Evolutionary conservation across 2,797 vertebrate species (phyloP).

Genomic region (Myiotriccus ornatus): DNA sequence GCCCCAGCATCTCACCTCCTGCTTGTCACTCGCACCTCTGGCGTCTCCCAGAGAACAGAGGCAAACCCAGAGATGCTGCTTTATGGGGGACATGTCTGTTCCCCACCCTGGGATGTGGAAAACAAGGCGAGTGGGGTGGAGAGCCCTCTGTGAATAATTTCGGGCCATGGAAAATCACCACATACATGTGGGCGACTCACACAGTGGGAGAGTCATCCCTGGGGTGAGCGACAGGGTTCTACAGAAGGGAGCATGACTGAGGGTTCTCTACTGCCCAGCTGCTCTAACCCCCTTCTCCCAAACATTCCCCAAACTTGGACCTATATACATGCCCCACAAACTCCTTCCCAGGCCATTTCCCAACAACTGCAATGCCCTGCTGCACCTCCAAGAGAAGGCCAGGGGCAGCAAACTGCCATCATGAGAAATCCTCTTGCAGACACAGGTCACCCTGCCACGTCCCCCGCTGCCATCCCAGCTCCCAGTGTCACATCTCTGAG

Average conservation of each 20-base stretch:
- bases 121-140: not conserved
- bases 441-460: fast-evolving
- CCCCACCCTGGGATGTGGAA: not conserved
- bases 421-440: not conserved
- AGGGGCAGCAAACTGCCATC: fast-evolving
- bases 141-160: not conserved
- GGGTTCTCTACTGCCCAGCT: not conserved
- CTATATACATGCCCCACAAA: fast-evolving
- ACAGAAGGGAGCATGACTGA: not conserved
- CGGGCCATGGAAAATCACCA: not conserved
- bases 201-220: not conserved
- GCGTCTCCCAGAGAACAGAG: not conserved
- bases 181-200: fast-evolving
- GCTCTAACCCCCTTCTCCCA: not conserved
- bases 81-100: fast-evolving
- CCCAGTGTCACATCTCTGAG: not conserved
- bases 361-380: not conserved
- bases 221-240: not conserved
- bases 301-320: not conserved
- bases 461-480: not conserved
- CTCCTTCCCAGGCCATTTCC: not conserved
- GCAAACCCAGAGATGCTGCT: not conserved
- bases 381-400: not conserved
- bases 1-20: not conserved
- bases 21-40: not conserved